phyloP scores from a whole-genome alignment of 2,888 invertebrate species.

The Lumbricus terrestris region DNA sequence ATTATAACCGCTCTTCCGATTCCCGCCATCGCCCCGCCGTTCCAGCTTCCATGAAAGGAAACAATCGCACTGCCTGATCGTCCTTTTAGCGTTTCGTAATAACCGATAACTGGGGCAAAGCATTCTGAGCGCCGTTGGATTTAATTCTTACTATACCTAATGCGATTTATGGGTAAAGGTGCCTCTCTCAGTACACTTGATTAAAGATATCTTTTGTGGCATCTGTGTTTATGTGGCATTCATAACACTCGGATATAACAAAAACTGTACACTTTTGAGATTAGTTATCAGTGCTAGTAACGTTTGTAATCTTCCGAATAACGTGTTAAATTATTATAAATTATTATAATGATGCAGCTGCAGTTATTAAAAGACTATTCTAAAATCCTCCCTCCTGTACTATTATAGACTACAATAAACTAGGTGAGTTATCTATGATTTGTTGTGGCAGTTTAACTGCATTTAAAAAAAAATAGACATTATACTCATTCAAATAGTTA shows the following conservation, averaged over 20 bases:
- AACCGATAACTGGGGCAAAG: not conserved
- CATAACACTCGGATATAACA: not conserved
- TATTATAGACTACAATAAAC: slow-evolving; percentile 9
- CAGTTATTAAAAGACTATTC: slow-evolving; percentile 12
- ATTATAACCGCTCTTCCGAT: not conserved
- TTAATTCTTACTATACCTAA: not conserved
- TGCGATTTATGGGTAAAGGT: not conserved
- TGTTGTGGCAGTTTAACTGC: slow-evolving; percentile 3
- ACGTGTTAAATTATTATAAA: slow-evolving; percentile 8
- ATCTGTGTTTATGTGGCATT: not conserved
- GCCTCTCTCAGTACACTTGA: not conserved
- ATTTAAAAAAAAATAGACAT: not conserved
- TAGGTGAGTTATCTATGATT: slow-evolving; percentile 3
- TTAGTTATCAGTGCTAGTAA: not conserved
- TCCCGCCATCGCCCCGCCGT: not conserved
- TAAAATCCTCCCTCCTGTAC: not conserved
- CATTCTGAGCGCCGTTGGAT: no score
- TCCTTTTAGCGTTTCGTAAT: not conserved
- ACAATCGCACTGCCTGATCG: not conserved
- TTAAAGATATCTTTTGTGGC: not conserved
- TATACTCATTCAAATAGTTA: not conserved
- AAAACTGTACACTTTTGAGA: not conserved
- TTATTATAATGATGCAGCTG: slow-evolving; percentile 7
- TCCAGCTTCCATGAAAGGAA: not conserved
- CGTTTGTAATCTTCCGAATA: slow-evolving; percentile 3